Conservation (phyloP, 2,888 invertebrate genomes). For the Chrysodeixis includens region DNA sequence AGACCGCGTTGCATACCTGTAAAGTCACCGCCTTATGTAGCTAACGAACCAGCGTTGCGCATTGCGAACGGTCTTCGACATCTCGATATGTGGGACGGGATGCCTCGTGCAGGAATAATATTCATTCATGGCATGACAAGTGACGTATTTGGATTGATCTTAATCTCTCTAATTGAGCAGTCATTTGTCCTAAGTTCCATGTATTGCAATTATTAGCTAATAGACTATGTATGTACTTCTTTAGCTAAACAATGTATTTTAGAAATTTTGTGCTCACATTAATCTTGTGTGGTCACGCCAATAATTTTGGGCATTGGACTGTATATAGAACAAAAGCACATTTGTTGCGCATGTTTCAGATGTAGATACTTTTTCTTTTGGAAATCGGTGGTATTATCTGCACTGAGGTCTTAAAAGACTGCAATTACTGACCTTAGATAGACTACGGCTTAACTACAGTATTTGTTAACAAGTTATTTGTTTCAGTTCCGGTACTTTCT, state of each 20-base stretch:
- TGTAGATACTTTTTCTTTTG: slow-evolving; percentile 24
- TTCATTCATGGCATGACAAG: slow-evolving; percentile 33
- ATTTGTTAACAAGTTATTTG: slow-evolving; percentile 44
- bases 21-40: slow-evolving; percentile 56
- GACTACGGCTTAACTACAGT: slow-evolving; percentile 34
- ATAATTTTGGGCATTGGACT: slow-evolving; percentile 26
- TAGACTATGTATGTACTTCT: no score
- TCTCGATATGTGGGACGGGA: slow-evolving; percentile 27
- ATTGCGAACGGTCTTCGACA: slow-evolving; percentile 23
- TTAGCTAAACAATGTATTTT: no score
- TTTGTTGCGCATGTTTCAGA: slow-evolving; percentile 27
- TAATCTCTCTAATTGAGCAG: slow-evolving; percentile 23
- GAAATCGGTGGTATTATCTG: slow-evolving; percentile 29
- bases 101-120: slow-evolving; percentile 29
- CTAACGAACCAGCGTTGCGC: slow-evolving; percentile 40
- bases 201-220: no score
- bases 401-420: slow-evolving; percentile 26
- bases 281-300: background rate
- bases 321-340: slow-evolving; percentile 46
- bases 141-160: slow-evolving; percentile 26
- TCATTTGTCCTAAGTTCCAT: slow-evolving; percentile 8
- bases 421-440: slow-evolving; percentile 29
- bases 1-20: slow-evolving; percentile 97
- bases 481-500: slow-evolving; percentile 47
- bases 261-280: no score